Evolutionary conservation across 2,113 vertebrate genomes (phyloP).

Genomic region (Tamias sibiricus): DNA sequence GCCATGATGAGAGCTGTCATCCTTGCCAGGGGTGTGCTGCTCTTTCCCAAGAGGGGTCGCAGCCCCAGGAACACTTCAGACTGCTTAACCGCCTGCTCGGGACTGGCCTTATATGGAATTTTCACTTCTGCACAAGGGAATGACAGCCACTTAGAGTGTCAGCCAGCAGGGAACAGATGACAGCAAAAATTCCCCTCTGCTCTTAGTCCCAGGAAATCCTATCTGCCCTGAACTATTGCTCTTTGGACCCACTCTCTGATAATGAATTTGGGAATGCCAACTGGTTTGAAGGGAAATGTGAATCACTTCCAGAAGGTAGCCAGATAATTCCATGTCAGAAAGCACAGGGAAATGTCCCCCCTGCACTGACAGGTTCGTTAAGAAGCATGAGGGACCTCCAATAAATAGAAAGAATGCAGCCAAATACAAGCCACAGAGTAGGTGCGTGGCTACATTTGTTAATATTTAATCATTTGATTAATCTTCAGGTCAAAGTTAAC

Average conservation of each 20-base stretch:
- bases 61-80: conserved; percentile 85
- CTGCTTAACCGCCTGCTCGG: conserved; percentile 80
- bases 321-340: conserved; percentile 50
- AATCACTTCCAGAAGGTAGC: not conserved
- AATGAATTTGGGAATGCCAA: conserved; percentile 60
- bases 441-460: not conserved
- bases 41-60: conserved; percentile 86
- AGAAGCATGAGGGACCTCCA: not conserved
- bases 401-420: not conserved
- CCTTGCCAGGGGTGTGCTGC: conserved; percentile 87
- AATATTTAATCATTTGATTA: conserved; percentile 47
- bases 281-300: not conserved
- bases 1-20: conserved; percentile 85
- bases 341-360: not conserved
- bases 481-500: not conserved
- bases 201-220: conserved; percentile 44
- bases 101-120: conserved; percentile 93
- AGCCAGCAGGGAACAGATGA: conserved; percentile 83
- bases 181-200: conserved; percentile 71
- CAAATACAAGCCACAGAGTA: not conserved
- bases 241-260: conserved; percentile 62
- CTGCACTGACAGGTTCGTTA: not conserved
- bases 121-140: conserved; percentile 84
- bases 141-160: conserved; percentile 83
- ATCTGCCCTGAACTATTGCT: conserved; percentile 50